A percentile compares a stretch with the other conserved stretches of the same genome.
Conservation (phyloP, 2,888 invertebrate genomes). For the Imbricaverruca yamaguchii region DNA sequence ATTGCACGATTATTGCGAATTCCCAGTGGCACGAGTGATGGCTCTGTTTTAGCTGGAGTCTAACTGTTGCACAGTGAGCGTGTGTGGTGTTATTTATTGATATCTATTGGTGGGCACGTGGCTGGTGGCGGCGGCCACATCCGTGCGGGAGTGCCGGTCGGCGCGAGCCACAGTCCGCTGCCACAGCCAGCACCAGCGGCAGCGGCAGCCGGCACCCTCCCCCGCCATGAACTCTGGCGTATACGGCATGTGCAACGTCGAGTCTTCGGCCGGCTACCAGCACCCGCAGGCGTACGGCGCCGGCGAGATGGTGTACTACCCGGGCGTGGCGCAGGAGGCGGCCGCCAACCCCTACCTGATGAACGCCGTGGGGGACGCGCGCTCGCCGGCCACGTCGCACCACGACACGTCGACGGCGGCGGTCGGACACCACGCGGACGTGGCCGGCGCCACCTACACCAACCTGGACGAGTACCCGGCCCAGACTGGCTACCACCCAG, state of each 20-base stretch:
- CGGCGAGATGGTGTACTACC: conserved; percentile 30
- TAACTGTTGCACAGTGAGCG: neutral
- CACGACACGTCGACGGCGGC: conserved; percentile 29
- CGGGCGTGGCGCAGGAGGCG: conserved; percentile 28
- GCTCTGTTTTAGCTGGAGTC: neutral
- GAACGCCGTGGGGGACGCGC: neutral
- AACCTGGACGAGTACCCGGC: conserved; percentile 28
- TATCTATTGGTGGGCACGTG: neutral
- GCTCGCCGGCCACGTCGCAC: conserved; percentile 30
- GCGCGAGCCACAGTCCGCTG: neutral
- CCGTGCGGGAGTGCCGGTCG: neutral
- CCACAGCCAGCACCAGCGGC: neutral
- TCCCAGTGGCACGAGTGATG: neutral
- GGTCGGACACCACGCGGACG: conserved; percentile 26
- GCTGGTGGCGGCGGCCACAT: neutral
- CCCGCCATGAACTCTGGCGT: conserved; percentile 33
- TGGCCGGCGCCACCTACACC: conserved; percentile 32
- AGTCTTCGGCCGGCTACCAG: conserved; percentile 29
- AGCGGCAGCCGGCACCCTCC: neutral
- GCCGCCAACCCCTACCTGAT: conserved; percentile 25
- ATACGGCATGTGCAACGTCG: conserved; percentile 34
- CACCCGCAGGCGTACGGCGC: conserved; percentile 33
- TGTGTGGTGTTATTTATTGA: neutral
- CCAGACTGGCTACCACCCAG: conserved; percentile 9
- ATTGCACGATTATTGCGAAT: conserved; percentile 3